Base-by-base conservation (phyloP, 1,140 invertebrate species). In the Oedothorax gibbosus region DNA sequence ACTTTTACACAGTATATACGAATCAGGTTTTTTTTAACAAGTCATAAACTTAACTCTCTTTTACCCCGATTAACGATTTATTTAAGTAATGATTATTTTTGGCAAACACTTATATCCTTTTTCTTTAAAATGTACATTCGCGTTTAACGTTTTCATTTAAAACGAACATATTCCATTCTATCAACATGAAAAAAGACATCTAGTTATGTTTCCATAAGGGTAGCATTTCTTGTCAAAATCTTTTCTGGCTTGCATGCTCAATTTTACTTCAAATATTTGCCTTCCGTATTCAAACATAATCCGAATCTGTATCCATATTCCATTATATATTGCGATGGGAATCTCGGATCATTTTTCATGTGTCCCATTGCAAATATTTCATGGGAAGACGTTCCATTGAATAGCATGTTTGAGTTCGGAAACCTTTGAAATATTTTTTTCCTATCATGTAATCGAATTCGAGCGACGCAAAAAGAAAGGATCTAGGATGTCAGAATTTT, bases 241-340 rank as follows among this genome's bases (percentile, higher is more conserved):
- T 21, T 57, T 51, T 72, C 20, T 56, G 60, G 72, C 53, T 77
- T 64, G 65, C 49, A 77, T 53, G 35, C 57, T 35, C 21, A 77
- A 77, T 75, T 75, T 75, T 57, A 75, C 51, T 57, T 60, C 75
- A 62, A 77, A 77, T 79, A 79, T 79, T 79, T 79, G 51, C 64
- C 50, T 75, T 54, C 64, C 62, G 51, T 79, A 68, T 79, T 68
- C 64, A 79, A 79, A 79, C 64, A 79, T 79, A 79, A 79, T 79
- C 62, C 77, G 53, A 64, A 66, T 54, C 62, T 68, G 62, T 79
- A 66, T 68, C 64, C 64, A 15, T 79, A 66, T 11, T 68, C 77
- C 51, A 79, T 79, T 79, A 79, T 56, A 54, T n/a, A 68, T 14
- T 56, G 50, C 64, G 18, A n/a, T 54, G 35, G 8, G 12, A 14